phyloP scores from a whole-genome alignment of 2,888 invertebrate genomes.

The Meandrusa payeni region DNA sequence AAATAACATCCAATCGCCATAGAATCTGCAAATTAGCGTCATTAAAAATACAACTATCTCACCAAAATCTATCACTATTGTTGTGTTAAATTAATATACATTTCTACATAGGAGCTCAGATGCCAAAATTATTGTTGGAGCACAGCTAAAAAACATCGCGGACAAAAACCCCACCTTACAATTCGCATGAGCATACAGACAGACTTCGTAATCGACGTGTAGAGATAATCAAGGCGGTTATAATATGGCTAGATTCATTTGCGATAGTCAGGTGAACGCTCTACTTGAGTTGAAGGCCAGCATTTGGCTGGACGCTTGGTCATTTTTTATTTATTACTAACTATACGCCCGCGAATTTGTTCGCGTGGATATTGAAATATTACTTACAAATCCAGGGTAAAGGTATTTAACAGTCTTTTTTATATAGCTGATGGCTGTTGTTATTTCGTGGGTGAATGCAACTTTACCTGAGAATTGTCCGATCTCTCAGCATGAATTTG shows the following conservation, averaged over 20 bases:
- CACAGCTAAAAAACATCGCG: constrained; percentile 9
- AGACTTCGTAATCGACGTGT: constrained; percentile 24
- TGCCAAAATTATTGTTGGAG: background rate
- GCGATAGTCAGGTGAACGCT: constrained; percentile 66
- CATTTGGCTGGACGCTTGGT: constrained; percentile 48
- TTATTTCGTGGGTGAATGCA: too few species aligned
- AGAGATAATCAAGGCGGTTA: constrained; percentile 37
- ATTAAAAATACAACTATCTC: too few species aligned
- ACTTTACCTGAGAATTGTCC: too few species aligned
- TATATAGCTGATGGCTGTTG: too few species aligned
- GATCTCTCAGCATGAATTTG: too few species aligned
- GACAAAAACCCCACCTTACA: constrained; percentile 12
- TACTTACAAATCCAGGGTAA: too few species aligned
- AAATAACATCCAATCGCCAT: too few species aligned
- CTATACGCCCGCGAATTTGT: constrained; percentile 32
- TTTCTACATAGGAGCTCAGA: too few species aligned
- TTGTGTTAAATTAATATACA: too few species aligned
- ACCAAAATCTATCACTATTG: too few species aligned
- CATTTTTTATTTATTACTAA: constrained; percentile 61
- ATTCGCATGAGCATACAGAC: constrained; percentile 23
- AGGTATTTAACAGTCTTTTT: too few species aligned
- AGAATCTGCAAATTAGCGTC: too few species aligned
- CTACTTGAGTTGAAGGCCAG: constrained; percentile 69
- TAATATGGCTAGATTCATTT: constrained; percentile 51
- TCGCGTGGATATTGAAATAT: background rate